Percentiles rank a stretch among this genome's conserved stretches.
Conservation (phyloP, 1,140 invertebrate genomes). For the Dinothrombium tinctorium region DNA sequence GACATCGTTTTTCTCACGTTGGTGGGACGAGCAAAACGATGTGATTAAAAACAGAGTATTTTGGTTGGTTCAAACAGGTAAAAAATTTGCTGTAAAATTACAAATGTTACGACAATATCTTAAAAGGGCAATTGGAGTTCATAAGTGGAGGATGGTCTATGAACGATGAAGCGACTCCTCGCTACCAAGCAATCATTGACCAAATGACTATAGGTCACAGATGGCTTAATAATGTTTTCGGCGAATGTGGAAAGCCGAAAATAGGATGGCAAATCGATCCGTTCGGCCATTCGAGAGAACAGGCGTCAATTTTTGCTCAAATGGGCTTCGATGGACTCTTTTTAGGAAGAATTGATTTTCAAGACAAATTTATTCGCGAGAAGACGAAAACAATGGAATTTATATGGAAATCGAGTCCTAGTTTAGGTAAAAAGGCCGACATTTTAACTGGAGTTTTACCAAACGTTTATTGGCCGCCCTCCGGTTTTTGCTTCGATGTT, state of each 20-base stretch:
- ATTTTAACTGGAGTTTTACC: slow-evolving; percentile 26
- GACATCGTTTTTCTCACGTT: slow-evolving; percentile 69
- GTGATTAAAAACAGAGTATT: slow-evolving; percentile 25
- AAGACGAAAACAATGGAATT: slow-evolving; percentile 45
- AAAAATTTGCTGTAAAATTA: no score
- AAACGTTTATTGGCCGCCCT: slow-evolving; percentile 30
- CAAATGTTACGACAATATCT: no score
- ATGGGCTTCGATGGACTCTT: slow-evolving; percentile 48
- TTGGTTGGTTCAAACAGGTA: slow-evolving; percentile 28
- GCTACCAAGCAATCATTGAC: slow-evolving; percentile 77
- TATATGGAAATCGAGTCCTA: slow-evolving; percentile 41
- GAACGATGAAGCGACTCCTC: slow-evolving; percentile 85
- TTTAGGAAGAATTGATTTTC: slow-evolving; percentile 63
- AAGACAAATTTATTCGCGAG: slow-evolving; percentile 44
- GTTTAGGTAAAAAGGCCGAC: slow-evolving; percentile 15
- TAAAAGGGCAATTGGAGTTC: slow-evolving; percentile 64
- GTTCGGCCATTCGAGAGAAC: slow-evolving; percentile 65
- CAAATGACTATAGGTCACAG: slow-evolving; percentile 91
- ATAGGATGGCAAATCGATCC: slow-evolving; percentile 71
- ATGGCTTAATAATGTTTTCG: slow-evolving; percentile 56
- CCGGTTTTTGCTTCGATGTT: slow-evolving; percentile 33
- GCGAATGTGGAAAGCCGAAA: slow-evolving; percentile 26
- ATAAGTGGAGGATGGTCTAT: slow-evolving; percentile 94
- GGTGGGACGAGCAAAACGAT: slow-evolving; percentile 55
- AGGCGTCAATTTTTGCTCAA: slow-evolving; percentile 50